phyloP scores from a whole-genome alignment of 35 echinoderm and acorn worm genomes.

The Apostichopus japonicus region DNA sequence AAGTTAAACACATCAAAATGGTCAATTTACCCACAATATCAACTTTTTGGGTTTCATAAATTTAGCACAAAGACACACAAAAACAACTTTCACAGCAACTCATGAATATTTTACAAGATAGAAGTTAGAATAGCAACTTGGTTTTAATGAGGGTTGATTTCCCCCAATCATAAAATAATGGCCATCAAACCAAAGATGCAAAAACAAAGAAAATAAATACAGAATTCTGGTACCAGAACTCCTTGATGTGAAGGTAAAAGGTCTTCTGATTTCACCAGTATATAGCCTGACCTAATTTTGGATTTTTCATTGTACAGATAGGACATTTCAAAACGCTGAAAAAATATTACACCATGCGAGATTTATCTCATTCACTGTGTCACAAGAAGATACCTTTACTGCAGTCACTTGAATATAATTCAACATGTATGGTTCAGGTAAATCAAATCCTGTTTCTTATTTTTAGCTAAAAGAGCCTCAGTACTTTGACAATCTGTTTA shows the following conservation, averaged over 20 bases:
- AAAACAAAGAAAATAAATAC: no score
- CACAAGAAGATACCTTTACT: background rate
- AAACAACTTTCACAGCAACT: no score
- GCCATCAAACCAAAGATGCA: no score
- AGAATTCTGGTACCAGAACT: no score
- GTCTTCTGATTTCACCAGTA: background rate
- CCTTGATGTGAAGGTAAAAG: conserved; percentile 9
- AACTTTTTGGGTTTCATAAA: no score
- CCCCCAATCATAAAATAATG: no score
- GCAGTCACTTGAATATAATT: conserved; percentile 10
- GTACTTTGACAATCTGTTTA: conserved; percentile 26
- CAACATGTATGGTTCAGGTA: background rate
- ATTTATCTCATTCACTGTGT: conserved; percentile 1
- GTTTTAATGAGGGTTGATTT: no score
- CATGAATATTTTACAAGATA: no score
- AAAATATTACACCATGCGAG: background rate
- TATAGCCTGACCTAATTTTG: conserved; percentile 9
- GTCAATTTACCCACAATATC: no score
- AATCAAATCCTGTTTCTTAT: conserved; percentile 28
- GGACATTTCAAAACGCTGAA: background rate
- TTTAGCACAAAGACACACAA: no score
- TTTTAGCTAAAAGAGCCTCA: conserved; percentile 13
- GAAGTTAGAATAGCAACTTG: no score
- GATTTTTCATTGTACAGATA: background rate
- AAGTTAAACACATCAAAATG: no score